Evolutionary conservation across 2,888 invertebrate species (phyloP), one percentile per base, ranked within the genome.

Genomic region (Melanophora roralis): DNA sequence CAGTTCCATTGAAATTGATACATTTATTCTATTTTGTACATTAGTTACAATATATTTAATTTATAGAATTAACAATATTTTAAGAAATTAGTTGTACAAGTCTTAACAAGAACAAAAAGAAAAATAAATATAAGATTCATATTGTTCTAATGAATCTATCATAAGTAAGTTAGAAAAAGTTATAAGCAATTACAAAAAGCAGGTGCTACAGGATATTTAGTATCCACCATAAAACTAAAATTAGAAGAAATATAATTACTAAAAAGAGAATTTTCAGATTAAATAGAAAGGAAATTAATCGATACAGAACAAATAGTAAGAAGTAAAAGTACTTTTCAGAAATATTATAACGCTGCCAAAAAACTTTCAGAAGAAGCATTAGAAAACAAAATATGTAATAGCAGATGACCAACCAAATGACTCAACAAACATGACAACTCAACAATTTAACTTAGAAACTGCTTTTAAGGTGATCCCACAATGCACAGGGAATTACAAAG

Each of bases 401-500:
- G 4, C 27, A 5, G 3, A 27, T 12, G 12, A 51, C 14, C 32
- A 51, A 32, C 5, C 2, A n/a, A 27, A 32, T n/a, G n/a, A 27
- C 14, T 51, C 9, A 0, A 21, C 5, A 40, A 40, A 40, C 23
- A 59, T 59, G 57, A 1, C 40, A n/a, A 19, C 27, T 27, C 27
- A 27, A 27, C 3, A 21, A 12, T 59, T 38, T n/a, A 59, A 40
- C 23, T 8, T 40, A n/a, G 19, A 40, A 59, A 59, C 23, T 9
- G 40, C 23, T 23, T 2, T 21, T 21, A 59, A 40, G 23, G 1
- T 40, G 21, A 40, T 59, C 40, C 40, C 40, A 2, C 0, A 7
- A n/a, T 59, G 38, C 14, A 23, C 21, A 38, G 57, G 57, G 38
- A 23, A 59, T 59, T 59, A 59, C 21, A 59, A 40, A 40, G 57